phyloP scores from a whole-genome alignment of 1,140 invertebrate genomes.

The Ditylenchus dipsaci region DNA sequence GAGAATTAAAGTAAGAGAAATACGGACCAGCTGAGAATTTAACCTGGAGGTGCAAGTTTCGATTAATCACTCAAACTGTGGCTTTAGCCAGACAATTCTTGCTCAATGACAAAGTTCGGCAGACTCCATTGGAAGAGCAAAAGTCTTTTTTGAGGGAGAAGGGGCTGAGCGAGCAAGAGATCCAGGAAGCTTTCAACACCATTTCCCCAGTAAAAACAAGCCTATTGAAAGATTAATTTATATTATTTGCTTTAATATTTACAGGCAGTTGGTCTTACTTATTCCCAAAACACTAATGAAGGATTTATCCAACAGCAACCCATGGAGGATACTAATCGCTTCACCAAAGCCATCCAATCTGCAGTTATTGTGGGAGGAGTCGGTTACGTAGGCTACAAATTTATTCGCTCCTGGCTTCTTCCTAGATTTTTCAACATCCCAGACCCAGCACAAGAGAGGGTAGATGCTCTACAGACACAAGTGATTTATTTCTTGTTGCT shows the following conservation, averaged over 20 bases:
- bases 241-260: not conserved
- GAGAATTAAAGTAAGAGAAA: too few relatives aligned
- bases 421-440: constrained; percentile 48
- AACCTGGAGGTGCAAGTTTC: too few relatives aligned
- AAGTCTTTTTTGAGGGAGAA: constrained; percentile 39
- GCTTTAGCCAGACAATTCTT: constrained; percentile 37
- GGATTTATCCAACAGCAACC: not conserved
- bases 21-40: too few relatives aligned
- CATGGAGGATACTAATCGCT: not conserved
- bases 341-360: constrained; percentile 25
- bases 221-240: not conserved
- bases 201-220: not conserved
- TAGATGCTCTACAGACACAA: constrained; percentile 29
- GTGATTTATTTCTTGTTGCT: constrained; percentile 19
- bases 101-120: constrained; percentile 40
- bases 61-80: constrained; percentile 39
- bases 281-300: too few relatives aligned
- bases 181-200: constrained; percentile 29
- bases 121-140: constrained; percentile 44
- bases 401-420: constrained; percentile 43
- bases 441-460: constrained; percentile 38
- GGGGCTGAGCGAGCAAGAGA: constrained; percentile 44
- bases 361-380: constrained; percentile 41
- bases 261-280: not conserved
- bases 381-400: constrained; percentile 38